Evolutionary conservation across 2,113 vertebrate species (phyloP).

Genomic region (Dicaeum eximium): DNA sequence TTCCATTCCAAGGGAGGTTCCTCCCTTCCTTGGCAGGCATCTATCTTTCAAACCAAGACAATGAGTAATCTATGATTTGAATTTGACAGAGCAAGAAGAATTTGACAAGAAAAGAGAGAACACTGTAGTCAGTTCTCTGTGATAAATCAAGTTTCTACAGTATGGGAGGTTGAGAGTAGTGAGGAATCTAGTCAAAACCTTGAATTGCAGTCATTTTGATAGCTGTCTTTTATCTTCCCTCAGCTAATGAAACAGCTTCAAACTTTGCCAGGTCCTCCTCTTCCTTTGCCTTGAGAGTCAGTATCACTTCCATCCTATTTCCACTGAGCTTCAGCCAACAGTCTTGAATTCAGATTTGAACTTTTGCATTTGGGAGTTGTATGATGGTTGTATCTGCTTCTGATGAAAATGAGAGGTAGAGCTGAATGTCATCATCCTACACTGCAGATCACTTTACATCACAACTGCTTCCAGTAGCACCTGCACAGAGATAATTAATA

Average conservation of each 20-base stretch:
- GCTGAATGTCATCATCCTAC: constrained; percentile 37
- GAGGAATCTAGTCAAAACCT: constrained; percentile 3
- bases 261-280: constrained; percentile 23
- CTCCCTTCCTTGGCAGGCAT: background rate
- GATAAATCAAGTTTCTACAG: background rate
- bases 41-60: background rate
- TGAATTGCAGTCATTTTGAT: background rate
- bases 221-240: constrained; percentile 11
- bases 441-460: constrained; percentile 7
- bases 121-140: background rate
- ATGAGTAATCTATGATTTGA: background rate
- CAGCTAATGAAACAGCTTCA: constrained; percentile 20
- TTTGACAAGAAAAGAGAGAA: constrained; percentile 1
- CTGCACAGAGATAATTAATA: constrained; percentile 7
- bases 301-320: constrained; percentile 37
- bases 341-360: constrained; percentile 34
- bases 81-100: background rate
- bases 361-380: background rate
- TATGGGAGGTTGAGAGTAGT: background rate
- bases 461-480: constrained; percentile 31
- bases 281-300: constrained; percentile 33
- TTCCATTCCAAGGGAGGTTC: background rate
- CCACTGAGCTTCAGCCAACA: constrained; percentile 28
- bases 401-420: constrained; percentile 58
- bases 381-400: constrained; percentile 38